Evolutionary conservation across 2,888 invertebrate genomes (phyloP), one percentile per base, ranked within the genome.

Genomic region (Parapristionchus giblindavisi): DNA sequence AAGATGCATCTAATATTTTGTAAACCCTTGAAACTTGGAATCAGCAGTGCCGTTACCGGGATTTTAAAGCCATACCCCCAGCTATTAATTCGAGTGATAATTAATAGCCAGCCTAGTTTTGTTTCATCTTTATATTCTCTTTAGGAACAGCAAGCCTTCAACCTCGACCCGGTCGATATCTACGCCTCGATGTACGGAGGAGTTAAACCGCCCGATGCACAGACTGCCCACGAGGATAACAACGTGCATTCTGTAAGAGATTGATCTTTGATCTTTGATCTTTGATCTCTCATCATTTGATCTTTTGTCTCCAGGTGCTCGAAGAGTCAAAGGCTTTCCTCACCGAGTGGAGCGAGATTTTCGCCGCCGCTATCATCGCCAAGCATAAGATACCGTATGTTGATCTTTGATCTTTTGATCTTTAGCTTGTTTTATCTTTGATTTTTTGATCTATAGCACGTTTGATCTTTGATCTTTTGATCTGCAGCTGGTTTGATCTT

Each of bases 251-350:
- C 68, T 54, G 76, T 78, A 14, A 27, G 38, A 3, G 1, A 4
- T 34, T 27, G 76, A 78, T 51, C 48, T 54, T 54, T n/a, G 61
- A 21, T 36, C 6, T 56, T 56, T 27, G 56, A 8, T 6, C 14
- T 56, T n/a, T n/a, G n/a, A n/a, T n/a, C n/a, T n/a, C n/a, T n/a
- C n/a, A n/a, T n/a, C n/a, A n/a, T n/a, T n/a, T n/a, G n/a, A n/a
- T n/a, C n/a, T n/a, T n/a, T n/a, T n/a, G n/a, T n/a, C n/a, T n/a
- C n/a, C 56, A 80, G 70, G 78, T 84, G n/a, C 75, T 85, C 52
- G 81, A 83, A 27, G 54, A 71, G 11, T 81, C 82, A 27, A 80
- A 83, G 56, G 60, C 70, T 21, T 85, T 85, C 73, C 76, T 85
- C 43, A 81, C 81, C 34, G 75, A 79, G 21, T 84, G 83, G 81